Conservation (phyloP, 2,797 vertebrate genomes). For the Hyperoplus immaculatus region DNA sequence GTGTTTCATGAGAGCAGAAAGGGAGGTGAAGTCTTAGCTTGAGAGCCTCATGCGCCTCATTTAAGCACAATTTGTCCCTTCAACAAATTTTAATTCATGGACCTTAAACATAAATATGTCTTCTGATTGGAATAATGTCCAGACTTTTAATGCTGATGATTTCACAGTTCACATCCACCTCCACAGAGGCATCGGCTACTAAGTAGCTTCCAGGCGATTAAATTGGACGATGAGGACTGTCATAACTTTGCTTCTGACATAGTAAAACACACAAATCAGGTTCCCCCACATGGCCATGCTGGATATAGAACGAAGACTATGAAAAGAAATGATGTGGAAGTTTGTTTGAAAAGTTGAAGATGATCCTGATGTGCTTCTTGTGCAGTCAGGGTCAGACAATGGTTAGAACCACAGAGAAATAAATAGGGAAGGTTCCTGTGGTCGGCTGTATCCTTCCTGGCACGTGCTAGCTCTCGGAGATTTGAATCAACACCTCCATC, state of each 20-base stretch:
- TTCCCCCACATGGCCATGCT: not conserved
- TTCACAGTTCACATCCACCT: constrained; percentile 3
- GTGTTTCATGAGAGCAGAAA: constrained; percentile 26
- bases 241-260: constrained; percentile 37
- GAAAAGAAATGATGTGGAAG: constrained; percentile 11
- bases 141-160: constrained; percentile 20
- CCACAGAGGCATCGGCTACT: constrained; percentile 5
- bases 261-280: constrained; percentile 57
- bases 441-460: constrained; percentile 9
- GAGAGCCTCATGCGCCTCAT: constrained; percentile 37
- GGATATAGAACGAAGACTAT: not conserved
- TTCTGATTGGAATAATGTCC: constrained; percentile 31
- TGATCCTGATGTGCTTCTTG: constrained; percentile 11
- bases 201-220: constrained; percentile 30
- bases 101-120: constrained; percentile 51
- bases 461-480: constrained; percentile 13
- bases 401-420: not conserved
- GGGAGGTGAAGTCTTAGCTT: constrained; percentile 34
- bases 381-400: not conserved
- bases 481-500: constrained; percentile 59
- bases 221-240: constrained; percentile 26
- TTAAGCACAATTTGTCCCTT: constrained; percentile 39
- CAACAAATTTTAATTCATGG: constrained; percentile 34
- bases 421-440: not conserved
- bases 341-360: constrained; percentile 35